Percentiles rank a stretch among this genome's conserved stretches.
Evolutionary conservation across 2,888 invertebrate genomes (phyloP).

Genomic region (Cantharis nigra): DNA sequence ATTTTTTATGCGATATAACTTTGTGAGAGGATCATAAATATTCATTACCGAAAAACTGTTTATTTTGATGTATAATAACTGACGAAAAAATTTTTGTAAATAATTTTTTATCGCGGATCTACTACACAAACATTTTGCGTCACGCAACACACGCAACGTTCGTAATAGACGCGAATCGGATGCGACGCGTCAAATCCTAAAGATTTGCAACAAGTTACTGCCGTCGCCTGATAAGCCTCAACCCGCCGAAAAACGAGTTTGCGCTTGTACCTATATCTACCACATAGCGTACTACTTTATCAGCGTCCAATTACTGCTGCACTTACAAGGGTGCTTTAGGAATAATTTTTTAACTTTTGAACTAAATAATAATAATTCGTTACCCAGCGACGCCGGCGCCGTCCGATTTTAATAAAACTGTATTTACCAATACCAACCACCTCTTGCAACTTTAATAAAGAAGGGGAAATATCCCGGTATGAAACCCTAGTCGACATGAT

Average conservation of each 20-base stretch:
- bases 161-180: constrained; percentile 6
- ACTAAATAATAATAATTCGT: not conserved
- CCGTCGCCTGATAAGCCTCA: constrained; percentile 27
- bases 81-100: not conserved
- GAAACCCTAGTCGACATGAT: not conserved
- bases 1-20: not conserved
- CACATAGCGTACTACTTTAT: not conserved
- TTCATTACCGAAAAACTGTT: not conserved
- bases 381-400: not conserved
- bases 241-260: constrained; percentile 32
- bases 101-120: not conserved
- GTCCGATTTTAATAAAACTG: not conserved
- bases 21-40: not conserved
- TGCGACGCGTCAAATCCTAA: constrained; percentile 17
- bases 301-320: not conserved
- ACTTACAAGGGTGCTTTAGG: not conserved
- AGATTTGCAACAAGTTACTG: constrained; percentile 22
- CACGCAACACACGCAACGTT: not conserved
- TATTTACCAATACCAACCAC: not conserved
- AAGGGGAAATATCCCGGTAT: not conserved
- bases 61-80: not conserved
- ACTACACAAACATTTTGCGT: not conserved
- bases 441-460: not conserved
- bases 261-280: constrained; percentile 1
- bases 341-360: not conserved